These are phyloP conservation scores for Odobenus rosmarus DNA, from an alignment of 2,113 vertebrate genomes.

Conservation along the genomic window DNA sequence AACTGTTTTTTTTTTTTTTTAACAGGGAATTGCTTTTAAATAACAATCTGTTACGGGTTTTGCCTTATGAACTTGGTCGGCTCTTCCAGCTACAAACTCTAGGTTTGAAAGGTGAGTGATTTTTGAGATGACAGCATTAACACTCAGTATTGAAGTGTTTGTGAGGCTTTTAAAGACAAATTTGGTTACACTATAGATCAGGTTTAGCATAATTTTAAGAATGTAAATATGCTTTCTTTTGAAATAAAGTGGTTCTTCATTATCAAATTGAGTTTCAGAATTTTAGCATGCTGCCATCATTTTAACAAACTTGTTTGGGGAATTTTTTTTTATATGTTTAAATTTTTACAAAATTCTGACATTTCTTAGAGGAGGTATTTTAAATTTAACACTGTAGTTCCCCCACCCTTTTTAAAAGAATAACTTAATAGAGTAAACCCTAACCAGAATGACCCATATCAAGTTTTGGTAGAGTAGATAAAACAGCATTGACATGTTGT, in stretches of 20 bases:
- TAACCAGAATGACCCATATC: background rate
- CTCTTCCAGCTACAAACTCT: constrained; percentile 98
- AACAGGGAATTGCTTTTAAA: constrained; percentile 99
- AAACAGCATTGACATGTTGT: background rate
- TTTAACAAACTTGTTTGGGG: constrained; percentile 7
- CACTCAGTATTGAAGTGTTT: background rate
- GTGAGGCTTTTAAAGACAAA: constrained; percentile 18
- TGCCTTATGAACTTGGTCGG: constrained; percentile 99
- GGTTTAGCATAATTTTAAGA: constrained; percentile 43
- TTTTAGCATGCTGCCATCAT: background rate
- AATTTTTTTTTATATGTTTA: background rate
- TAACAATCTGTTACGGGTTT: constrained; percentile 99
- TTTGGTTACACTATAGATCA: background rate
- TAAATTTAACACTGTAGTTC: constrained; percentile 27
- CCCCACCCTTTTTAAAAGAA: background rate
- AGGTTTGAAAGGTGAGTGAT: constrained; percentile 95
- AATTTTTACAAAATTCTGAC: background rate
- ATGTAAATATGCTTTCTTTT: background rate
- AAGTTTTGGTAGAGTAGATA: constrained; percentile 14
- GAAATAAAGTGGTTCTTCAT: constrained; percentile 42
- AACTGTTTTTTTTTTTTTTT: background rate
- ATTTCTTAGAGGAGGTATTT: constrained; percentile 1
- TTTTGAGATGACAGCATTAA: background rate
- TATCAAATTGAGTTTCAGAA: background rate
- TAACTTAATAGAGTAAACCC: background rate